phyloP scores from a whole-genome alignment of 2,888 invertebrate genomes.

The Pycnomerus fuliginosus region DNA sequence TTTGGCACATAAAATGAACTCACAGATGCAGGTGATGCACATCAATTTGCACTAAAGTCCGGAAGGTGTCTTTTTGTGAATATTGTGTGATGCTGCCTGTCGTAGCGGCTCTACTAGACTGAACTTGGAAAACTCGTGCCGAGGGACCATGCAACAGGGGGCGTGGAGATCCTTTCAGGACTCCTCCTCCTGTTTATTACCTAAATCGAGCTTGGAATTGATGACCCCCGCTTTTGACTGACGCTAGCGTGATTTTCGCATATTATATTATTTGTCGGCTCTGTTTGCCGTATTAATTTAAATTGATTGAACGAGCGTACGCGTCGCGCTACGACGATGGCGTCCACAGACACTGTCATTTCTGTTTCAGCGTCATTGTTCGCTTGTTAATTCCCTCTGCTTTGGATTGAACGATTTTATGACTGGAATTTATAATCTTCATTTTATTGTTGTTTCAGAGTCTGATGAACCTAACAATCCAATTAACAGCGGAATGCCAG shows the following conservation, averaged over 20 bases:
- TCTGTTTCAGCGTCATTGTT: no score
- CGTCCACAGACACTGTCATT: no score
- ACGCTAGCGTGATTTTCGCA: conserved; percentile 44
- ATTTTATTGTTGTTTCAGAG: no score
- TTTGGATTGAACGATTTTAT: no score
- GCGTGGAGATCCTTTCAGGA: conserved; percentile 27
- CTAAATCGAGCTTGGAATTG: conserved; percentile 41
- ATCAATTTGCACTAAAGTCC: neutral
- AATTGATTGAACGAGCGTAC: conserved; percentile 37
- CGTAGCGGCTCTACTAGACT: conserved; percentile 34
- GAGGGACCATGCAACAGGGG: conserved; percentile 38
- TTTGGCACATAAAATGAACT: conserved; percentile 20
- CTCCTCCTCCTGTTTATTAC: conserved; percentile 41
- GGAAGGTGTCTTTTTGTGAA: neutral
- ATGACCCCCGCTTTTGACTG: conserved; percentile 39
- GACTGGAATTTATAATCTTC: no score
- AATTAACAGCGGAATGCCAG: no score
- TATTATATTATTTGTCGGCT: conserved; percentile 48
- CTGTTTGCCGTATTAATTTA: conserved; percentile 44
- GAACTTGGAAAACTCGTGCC: conserved; percentile 28
- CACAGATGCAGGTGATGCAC: neutral
- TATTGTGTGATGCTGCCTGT: conserved; percentile 24
- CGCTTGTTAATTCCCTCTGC: no score
- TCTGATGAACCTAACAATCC: no score
- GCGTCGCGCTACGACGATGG: no score